Conservation (phyloP, 2,888 invertebrate genomes). For the Pollenia amentaria region DNA sequence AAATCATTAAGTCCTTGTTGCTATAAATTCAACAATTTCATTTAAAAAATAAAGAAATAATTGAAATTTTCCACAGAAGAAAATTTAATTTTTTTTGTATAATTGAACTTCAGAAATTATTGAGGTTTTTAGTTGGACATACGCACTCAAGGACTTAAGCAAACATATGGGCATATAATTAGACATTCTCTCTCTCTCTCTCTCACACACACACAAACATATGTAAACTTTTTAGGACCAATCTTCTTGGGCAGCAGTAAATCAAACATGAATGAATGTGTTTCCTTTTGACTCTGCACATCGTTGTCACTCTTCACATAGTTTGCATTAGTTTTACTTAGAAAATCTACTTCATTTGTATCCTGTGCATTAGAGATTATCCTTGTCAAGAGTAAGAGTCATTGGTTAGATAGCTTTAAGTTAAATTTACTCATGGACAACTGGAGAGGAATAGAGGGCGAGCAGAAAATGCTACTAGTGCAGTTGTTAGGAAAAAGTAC, state of each 20-base stretch:
- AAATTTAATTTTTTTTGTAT: not conserved
- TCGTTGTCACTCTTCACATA: no score
- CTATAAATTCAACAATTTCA: not conserved
- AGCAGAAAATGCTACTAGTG: not conserved
- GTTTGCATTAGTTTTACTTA: not conserved
- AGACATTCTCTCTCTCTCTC: no score
- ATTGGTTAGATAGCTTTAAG: conserved; percentile 12
- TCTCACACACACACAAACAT: not conserved
- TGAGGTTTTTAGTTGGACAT: conserved; percentile 27
- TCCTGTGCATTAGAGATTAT: conserved; percentile 37
- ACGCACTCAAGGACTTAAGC: not conserved
- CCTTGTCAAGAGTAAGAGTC: not conserved
- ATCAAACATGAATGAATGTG: not conserved
- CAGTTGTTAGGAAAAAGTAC: not conserved
- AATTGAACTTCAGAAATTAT: conserved; percentile 19
- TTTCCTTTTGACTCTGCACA: not conserved
- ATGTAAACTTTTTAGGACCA: not conserved
- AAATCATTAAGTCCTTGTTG: not conserved
- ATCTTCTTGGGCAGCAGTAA: not conserved
- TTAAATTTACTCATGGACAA: not conserved
- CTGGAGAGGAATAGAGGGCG: not conserved
- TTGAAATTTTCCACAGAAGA: not conserved
- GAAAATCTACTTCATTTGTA: conserved; percentile 27
- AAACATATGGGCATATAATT: not conserved
- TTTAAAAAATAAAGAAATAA: not conserved